Evolutionary conservation across 1,140 invertebrate genomes (phyloP).

Genomic region (Venustaconcha ellipsiformis): DNA sequence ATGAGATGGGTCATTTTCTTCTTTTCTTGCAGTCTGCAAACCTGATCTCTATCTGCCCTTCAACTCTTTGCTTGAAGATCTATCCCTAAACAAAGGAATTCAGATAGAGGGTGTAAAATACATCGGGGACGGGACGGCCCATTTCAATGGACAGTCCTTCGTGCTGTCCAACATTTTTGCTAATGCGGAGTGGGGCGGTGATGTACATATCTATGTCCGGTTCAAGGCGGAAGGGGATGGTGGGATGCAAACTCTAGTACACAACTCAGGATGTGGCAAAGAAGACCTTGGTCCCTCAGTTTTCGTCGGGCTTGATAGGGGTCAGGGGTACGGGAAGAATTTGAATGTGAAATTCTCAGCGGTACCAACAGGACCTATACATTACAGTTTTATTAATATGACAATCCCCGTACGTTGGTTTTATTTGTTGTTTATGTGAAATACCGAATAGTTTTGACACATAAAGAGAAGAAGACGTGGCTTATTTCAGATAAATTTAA

Average conservation of each 20-base stretch:
- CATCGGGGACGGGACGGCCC: slow-evolving; percentile 24
- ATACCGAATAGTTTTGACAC: too few species aligned
- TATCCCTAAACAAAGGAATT: slow-evolving; percentile 10
- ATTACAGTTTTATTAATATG: slow-evolving; percentile 29
- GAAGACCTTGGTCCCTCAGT: slow-evolving; percentile 32
- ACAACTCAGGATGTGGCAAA: slow-evolving; percentile 29
- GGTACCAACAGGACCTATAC: slow-evolving; percentile 5
- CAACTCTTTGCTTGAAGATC: slow-evolving; percentile 10
- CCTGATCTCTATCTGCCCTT: slow-evolving; percentile 23
- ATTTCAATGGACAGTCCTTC: slow-evolving; percentile 22
- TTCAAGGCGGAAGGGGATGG: slow-evolving; percentile 27
- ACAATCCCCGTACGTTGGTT: slow-evolving; percentile 16
- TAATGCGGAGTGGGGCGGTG: slow-evolving; percentile 22
- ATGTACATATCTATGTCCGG: slow-evolving; percentile 25
- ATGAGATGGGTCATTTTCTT: too few species aligned
- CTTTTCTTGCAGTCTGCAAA: slow-evolving; percentile 13
- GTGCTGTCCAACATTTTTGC: slow-evolving; percentile 29
- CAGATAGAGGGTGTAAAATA: slow-evolving; percentile 23
- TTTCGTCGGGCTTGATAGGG: slow-evolving; percentile 18
- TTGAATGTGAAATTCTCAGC: slow-evolving; percentile 28
- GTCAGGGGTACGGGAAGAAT: slow-evolving; percentile 1
- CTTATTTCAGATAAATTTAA: too few species aligned
- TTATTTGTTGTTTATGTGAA: not conserved
- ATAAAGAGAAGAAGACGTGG: too few species aligned
- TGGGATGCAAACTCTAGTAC: slow-evolving; percentile 15